Conservation (phyloP, 2,113 vertebrate species). For the Macheiramphus alcinus region DNA sequence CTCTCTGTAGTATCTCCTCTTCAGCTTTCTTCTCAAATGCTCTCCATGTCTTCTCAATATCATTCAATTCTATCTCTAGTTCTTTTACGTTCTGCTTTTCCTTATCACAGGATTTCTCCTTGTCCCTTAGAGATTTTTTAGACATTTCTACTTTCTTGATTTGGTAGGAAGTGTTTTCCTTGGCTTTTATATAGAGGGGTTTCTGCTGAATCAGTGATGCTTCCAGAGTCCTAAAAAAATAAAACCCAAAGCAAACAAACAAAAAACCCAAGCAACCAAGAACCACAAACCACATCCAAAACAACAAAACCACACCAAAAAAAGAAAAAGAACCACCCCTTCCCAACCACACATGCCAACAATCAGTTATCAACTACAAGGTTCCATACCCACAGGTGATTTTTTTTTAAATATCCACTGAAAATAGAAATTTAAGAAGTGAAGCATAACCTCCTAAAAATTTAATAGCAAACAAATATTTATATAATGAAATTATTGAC, state of each 20-base stretch:
- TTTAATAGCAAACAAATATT: neutral
- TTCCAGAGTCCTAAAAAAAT: slow-evolving; percentile 78
- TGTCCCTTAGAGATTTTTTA: slow-evolving; percentile 69
- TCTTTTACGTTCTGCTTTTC: slow-evolving; percentile 80
- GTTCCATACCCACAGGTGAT: neutral
- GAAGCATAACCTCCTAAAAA: neutral
- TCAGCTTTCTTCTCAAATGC: slow-evolving; percentile 77
- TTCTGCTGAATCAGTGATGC: slow-evolving; percentile 76
- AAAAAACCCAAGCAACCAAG: neutral
- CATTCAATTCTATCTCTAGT: slow-evolving; percentile 71
- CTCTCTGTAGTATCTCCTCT: slow-evolving; percentile 58
- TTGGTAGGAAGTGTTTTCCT: slow-evolving; percentile 87
- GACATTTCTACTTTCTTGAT: slow-evolving; percentile 79
- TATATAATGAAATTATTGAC: neutral
- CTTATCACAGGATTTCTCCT: slow-evolving; percentile 63
- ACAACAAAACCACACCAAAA: neutral
- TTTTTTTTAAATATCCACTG: neutral
- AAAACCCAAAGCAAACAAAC: neutral
- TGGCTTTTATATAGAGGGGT: slow-evolving; percentile 88
- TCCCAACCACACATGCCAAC: neutral
- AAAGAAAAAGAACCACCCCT: neutral
- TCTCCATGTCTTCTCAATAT: slow-evolving; percentile 78
- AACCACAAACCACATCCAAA: neutral
- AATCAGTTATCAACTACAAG: neutral
- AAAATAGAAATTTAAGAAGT: neutral